A percentile compares a stretch with the other conserved stretches of the same genome.
Evolutionary conservation across 2,113 vertebrate genomes (phyloP).

Genomic region (Myiozetetes cayanensis): DNA sequence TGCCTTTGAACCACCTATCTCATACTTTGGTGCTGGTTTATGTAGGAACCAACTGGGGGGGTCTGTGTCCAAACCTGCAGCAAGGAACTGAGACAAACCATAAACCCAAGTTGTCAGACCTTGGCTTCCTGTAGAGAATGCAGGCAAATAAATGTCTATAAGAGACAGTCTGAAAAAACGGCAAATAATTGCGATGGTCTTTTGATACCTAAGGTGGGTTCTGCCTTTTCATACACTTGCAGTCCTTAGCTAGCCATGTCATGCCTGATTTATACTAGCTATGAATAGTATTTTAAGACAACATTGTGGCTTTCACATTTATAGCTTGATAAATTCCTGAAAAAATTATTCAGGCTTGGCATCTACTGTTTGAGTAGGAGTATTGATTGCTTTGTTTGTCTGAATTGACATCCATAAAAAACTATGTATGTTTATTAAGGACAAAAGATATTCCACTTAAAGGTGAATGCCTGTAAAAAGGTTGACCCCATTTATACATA

Average conservation of each 20-base stretch:
- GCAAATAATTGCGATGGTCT: not conserved
- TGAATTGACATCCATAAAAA: not conserved
- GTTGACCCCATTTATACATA: not conserved
- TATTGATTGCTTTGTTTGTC: not conserved
- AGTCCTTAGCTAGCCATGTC: not conserved
- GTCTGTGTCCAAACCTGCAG: not conserved
- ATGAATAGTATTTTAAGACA: not conserved
- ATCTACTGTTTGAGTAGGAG: not conserved
- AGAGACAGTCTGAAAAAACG: not conserved
- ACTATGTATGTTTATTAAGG: not conserved
- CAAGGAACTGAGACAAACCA: not conserved
- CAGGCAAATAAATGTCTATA: not conserved
- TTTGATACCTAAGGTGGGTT: not conserved
- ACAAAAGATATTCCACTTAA: not conserved
- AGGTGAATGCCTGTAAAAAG: not conserved
- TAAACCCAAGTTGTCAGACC: not conserved
- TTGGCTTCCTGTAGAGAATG: not conserved
- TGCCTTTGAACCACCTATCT: not conserved
- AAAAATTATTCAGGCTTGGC: not conserved
- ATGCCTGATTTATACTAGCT: not conserved
- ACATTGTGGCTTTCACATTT: not conserved
- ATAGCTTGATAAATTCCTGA: not conserved
- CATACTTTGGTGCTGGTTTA: fast-evolving
- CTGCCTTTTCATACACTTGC: not conserved
- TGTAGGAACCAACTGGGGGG: not conserved